Conservation (phyloP, 2,888 invertebrate species). For the Drosophila acutilabella region DNA sequence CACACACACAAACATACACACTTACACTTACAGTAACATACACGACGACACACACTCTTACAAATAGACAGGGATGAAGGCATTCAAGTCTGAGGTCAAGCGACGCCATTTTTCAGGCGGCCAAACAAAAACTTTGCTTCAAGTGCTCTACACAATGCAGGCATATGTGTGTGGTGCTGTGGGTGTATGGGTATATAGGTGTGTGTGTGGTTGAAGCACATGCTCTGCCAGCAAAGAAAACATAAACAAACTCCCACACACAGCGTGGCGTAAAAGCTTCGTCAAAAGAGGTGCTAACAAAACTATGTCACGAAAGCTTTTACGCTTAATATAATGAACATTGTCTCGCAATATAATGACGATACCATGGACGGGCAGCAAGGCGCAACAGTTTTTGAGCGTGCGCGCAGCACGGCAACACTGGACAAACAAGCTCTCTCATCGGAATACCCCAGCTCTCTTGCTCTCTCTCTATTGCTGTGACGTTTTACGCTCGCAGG, state of each 20-base stretch:
- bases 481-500: conserved; percentile 15
- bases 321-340: conserved; percentile 58
- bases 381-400: conserved; percentile 71
- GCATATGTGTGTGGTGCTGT: conserved; percentile 9
- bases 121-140: conserved; percentile 68
- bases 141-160: conserved; percentile 42
- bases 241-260: conserved; percentile 76
- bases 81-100: conserved; percentile 69
- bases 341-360: conserved; percentile 32
- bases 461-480: conserved; percentile 2
- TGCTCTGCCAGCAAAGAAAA: conserved; percentile 64
- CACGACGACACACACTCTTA: too few relatives aligned
- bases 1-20: conserved; percentile 6
- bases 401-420: conserved; percentile 65
- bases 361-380: conserved; percentile 15
- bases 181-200: not conserved
- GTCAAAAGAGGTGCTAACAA: conserved; percentile 27
- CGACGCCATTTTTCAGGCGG: conserved; percentile 72
- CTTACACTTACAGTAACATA: not conserved
- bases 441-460: not conserved
- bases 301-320: conserved; percentile 74
- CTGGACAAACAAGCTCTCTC: conserved; percentile 35
- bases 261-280: conserved; percentile 69
- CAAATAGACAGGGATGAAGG: conserved; percentile 29
- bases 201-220: conserved; percentile 54